These are phyloP conservation scores for Drosophila niveifrons DNA, from an alignment of 2,888 invertebrate genomes.

Conservation along the genomic window DNA sequence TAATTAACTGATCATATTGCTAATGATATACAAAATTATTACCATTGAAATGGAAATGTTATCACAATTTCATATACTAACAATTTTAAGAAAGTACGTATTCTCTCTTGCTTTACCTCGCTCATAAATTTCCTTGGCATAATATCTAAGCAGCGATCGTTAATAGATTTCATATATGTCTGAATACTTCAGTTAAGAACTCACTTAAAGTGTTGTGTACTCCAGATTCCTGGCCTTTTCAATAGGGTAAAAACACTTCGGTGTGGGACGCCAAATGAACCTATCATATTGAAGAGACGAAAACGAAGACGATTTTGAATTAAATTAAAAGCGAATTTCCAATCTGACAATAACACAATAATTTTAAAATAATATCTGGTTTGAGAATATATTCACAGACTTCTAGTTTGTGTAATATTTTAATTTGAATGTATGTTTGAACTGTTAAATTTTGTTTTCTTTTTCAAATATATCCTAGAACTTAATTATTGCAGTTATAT, in stretches of 20 bases:
- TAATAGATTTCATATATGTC: neutral
- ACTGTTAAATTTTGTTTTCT: too few relatives aligned
- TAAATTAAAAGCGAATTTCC: neutral
- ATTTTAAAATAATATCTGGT: neutral
- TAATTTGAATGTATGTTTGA: neutral
- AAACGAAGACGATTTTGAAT: conserved; percentile 1
- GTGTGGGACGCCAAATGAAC: neutral
- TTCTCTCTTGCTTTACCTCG: conserved; percentile 55
- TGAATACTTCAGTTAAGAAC: neutral
- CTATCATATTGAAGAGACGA: conserved; percentile 4
- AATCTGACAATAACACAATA: neutral
- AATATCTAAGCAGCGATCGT: conserved; percentile 2
- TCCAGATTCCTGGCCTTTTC: neutral
- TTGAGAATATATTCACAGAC: conserved; percentile 11
- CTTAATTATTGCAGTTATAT: too few relatives aligned
- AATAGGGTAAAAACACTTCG: neutral
- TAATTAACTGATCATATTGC: conserved; percentile 20
- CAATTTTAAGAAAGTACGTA: conserved; percentile 52
- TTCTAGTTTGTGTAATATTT: neutral
- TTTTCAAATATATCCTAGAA: too few relatives aligned
- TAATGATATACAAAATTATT: neutral
- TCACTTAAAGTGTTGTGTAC: conserved; percentile 16
- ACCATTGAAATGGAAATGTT: neutral
- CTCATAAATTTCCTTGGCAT: conserved; percentile 13
- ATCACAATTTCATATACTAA: conserved; percentile 16